These are phyloP conservation scores for Felis chaus DNA, from an alignment of 2,113 vertebrate genomes.

Conservation along the genomic window DNA sequence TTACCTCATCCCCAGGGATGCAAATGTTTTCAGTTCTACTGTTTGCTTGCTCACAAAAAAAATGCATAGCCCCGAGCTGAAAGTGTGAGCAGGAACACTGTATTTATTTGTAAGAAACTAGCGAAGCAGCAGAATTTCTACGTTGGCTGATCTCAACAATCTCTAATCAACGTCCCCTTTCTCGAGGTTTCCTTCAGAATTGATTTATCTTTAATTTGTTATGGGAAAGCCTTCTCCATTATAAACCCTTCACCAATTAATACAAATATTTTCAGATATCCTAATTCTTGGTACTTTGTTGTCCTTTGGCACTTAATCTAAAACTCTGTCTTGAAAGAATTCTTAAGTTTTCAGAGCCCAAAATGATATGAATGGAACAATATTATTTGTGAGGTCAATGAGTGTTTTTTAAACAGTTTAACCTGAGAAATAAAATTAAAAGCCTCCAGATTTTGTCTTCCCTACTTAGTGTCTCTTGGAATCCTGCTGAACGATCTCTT, in stretches of 20 bases:
- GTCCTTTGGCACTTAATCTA: not conserved
- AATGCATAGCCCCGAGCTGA: not conserved
- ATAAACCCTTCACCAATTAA: not conserved
- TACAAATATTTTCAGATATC: not conserved
- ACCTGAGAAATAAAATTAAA: not conserved
- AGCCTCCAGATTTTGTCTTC: not conserved
- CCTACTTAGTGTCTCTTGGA: not conserved
- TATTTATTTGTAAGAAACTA: not conserved
- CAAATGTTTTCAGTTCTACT: not conserved
- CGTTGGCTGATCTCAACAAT: not conserved
- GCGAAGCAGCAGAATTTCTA: not conserved
- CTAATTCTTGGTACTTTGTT: not conserved
- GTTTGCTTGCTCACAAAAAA: not conserved
- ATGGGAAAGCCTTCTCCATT: not conserved
- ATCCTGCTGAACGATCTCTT: not conserved
- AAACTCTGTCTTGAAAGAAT: not conserved
- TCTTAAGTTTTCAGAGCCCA: not conserved
- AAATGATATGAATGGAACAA: not conserved
- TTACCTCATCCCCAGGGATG: not conserved
- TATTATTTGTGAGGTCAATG: not conserved
- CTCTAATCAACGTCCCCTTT: not conserved
- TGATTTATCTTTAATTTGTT: constrained; percentile 1
- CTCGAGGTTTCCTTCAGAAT: not conserved
- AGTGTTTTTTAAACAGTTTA: not conserved
- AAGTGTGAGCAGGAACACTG: not conserved